Conservation (phyloP, 1,140 invertebrate species). For the Sycobia sp. region DNA sequence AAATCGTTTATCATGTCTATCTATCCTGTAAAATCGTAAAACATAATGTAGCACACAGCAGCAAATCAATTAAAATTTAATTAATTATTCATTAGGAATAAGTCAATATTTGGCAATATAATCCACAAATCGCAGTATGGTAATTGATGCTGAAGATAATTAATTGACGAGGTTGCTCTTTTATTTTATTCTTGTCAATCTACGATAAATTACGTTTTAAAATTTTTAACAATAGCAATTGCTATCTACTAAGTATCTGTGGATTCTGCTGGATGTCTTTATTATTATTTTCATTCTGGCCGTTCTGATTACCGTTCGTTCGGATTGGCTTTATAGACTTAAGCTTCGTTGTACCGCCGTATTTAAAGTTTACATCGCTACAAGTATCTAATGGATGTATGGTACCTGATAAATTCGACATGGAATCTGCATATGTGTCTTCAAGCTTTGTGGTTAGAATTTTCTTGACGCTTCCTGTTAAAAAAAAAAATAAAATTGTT, state of each 20-base stretch:
- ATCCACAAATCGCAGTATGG: constrained; percentile 20
- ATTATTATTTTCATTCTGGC: constrained; percentile 37
- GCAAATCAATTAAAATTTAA: constrained; percentile 6
- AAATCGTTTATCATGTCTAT: not conserved
- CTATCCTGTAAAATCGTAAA: not conserved
- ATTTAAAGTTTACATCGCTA: constrained; percentile 70
- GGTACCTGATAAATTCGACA: constrained; percentile 46
- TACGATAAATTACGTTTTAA: constrained; percentile 40
- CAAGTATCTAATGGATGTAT: constrained; percentile 66
- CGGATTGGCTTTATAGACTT: constrained; percentile 64
- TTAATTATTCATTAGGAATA: constrained; percentile 12
- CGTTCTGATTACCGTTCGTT: constrained; percentile 17
- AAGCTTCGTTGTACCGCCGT: constrained; percentile 70
- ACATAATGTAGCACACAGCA: not conserved
- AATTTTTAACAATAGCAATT: constrained; percentile 46
- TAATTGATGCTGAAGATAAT: constrained; percentile 25
- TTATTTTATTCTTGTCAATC: constrained; percentile 15
- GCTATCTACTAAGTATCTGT: constrained; percentile 54
- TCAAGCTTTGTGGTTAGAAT: constrained; percentile 59
- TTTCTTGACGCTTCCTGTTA: constrained; percentile 55
- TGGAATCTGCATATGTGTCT: constrained; percentile 50
- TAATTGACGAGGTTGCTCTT: constrained; percentile 36
- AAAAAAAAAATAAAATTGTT: not conserved
- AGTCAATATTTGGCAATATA: constrained; percentile 36
- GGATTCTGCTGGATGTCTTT: constrained; percentile 48